Evolutionary conservation across 2,888 invertebrate genomes (phyloP), one percentile per base, ranked within the genome.

Genomic region (Acrocyrtus sp.): DNA sequence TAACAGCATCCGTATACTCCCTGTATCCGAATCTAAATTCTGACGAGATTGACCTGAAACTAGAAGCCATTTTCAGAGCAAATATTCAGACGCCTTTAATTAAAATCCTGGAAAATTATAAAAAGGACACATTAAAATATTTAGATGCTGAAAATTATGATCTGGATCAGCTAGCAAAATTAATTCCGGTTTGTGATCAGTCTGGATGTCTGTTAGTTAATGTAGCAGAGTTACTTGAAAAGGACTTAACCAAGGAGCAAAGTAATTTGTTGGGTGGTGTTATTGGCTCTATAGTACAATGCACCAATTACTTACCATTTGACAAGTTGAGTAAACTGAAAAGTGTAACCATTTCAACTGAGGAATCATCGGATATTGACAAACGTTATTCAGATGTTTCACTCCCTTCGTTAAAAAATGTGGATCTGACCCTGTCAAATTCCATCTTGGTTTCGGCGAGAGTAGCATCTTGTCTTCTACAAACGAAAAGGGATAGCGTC

Each of bases 141-240:
- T 19, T 69, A 1, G 54, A 62, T 15, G 62, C 56, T 2, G 69
- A 62, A 41, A 69, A 69, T 34, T 69, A 48, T 43, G 69, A 69
- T 10, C 41, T 69, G 45, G 61, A 69, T n/a, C 56, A 62, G n/a
- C 17, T 69, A 39, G 43, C 29, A 26, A 19, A 15, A 5, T 19
- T 69, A 12, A 29, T 47, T 1, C 17, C 17, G 1, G n/a, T 22
- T 0, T 69, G 61, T 24, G 34, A 39, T 21, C 3, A 19, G 24
- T 34, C 54, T 17, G 54, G 54, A 24, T 61, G 61, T 27, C 17
- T 61, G n/a, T 43, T 69, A 2, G 15, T 48, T 1, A 54, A 54
- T 22, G 61, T 69, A 1, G 3, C 62, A 12, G 69, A 69, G 17
- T 15, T 24, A 12, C 56, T 45, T 12, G 69, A 69, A 39, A 15